Evolutionary conservation across 2,888 invertebrate genomes (phyloP).

Genomic region (Liodrosophila aerea): DNA sequence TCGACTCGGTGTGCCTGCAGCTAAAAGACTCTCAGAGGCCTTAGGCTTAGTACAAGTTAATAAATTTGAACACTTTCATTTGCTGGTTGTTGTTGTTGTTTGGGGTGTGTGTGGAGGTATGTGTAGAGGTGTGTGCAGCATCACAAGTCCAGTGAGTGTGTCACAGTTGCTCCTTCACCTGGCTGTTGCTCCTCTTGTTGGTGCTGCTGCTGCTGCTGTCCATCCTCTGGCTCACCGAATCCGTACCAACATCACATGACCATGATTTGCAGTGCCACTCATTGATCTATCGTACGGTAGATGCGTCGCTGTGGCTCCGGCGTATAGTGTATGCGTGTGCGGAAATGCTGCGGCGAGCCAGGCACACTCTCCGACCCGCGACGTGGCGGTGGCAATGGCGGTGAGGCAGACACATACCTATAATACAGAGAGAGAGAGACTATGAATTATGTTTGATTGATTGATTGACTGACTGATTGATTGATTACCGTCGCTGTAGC

Average conservation of each 20-base stretch:
- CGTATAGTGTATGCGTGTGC: constrained; percentile 85
- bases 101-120: constrained; percentile 14
- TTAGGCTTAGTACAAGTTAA: constrained; percentile 12
- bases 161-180: not conserved
- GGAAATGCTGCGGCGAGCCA: constrained; percentile 87
- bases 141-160: constrained; percentile 20
- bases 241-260: constrained; percentile 83
- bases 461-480: too few relatives aligned
- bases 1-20: not conserved
- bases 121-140: constrained; percentile 18
- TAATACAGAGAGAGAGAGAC: not conserved
- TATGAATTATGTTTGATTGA: not conserved
- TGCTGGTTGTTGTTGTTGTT: constrained; percentile 17
- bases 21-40: not conserved
- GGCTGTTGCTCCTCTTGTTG: constrained; percentile 5
- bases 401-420: constrained; percentile 83
- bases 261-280: constrained; percentile 83
- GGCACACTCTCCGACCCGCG: constrained; percentile 88
- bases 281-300: constrained; percentile 83
- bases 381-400: constrained; percentile 83
- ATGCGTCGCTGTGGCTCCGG: constrained; percentile 85
- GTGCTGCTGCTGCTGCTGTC: constrained; percentile 6
- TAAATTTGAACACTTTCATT: constrained; percentile 71
- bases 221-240: constrained; percentile 68
- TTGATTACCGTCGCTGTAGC: constrained; percentile 84